Evolutionary conservation across 2,113 vertebrate species (phyloP).

Genomic region (Indri indri): DNA sequence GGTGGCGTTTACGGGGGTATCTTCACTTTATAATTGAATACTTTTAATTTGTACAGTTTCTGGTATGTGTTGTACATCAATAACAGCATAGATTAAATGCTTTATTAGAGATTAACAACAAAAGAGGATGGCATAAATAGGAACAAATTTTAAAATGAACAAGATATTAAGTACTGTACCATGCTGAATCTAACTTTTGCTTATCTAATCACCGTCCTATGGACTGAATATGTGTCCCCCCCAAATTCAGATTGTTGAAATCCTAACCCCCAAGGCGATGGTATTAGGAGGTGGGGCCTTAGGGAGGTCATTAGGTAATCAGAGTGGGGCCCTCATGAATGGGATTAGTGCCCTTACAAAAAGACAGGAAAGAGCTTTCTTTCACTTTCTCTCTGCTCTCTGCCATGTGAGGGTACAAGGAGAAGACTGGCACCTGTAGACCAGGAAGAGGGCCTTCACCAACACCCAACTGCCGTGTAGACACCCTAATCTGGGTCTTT

Average conservation of each 20-base stretch:
- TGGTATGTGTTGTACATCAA: neutral
- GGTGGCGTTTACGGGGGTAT: neutral
- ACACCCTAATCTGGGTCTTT: neutral
- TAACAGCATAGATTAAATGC: neutral
- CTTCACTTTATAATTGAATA: neutral
- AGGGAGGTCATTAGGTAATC: neutral
- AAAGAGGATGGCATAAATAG: neutral
- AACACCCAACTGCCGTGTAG: neutral
- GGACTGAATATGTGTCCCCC: neutral
- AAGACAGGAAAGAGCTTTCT: neutral
- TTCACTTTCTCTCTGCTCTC: neutral
- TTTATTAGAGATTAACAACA: neutral
- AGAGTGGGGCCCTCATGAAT: neutral
- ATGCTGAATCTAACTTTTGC: neutral
- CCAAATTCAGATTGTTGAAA: neutral
- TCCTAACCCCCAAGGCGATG: neutral
- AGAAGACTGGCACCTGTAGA: neutral
- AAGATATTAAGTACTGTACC: neutral
- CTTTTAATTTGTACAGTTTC: neutral
- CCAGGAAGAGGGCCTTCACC: neutral
- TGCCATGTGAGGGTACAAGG: neutral
- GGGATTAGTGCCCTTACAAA: neutral
- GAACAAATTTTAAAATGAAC: neutral
- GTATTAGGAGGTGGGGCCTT: neutral
- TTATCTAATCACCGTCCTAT: neutral